Evolutionary conservation across 2,888 invertebrate genomes (phyloP).

Genomic region (Agriopis aurantiaria): DNA sequence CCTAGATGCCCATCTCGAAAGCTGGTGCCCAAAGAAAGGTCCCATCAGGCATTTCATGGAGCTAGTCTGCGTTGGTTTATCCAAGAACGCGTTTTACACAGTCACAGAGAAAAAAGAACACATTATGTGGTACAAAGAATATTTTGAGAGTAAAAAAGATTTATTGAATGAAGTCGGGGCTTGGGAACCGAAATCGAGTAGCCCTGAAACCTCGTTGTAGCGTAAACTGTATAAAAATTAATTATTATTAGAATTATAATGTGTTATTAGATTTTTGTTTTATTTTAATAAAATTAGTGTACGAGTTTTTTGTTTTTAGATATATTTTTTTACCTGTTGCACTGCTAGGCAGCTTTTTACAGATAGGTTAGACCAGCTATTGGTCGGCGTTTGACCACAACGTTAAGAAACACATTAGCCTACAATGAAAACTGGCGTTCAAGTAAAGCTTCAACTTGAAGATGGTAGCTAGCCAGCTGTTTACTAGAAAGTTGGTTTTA

Average conservation of each 20-base stretch:
- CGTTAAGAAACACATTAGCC: too few species aligned
- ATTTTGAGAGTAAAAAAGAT: constrained; percentile 93
- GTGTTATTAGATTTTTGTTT: constrained; percentile 44
- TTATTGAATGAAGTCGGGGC: constrained; percentile 89
- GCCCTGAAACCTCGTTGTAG: constrained; percentile 54
- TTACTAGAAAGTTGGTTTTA: too few species aligned
- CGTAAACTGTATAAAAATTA: constrained; percentile 13
- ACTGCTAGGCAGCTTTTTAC: too few species aligned
- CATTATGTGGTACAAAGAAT: constrained; percentile 96
- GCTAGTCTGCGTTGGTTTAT: constrained; percentile 95
- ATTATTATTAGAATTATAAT: constrained; percentile 38
- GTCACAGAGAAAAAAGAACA: constrained; percentile 95
- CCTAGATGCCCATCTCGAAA: constrained; percentile 93
- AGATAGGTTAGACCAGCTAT: too few species aligned
- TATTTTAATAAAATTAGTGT: constrained; percentile 34
- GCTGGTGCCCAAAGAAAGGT: constrained; percentile 96
- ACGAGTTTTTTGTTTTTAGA: too few species aligned
- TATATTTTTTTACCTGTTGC: too few species aligned
- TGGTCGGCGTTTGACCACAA: too few species aligned
- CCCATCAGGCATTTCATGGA: constrained; percentile 99
- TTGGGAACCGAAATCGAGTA: constrained; percentile 66
- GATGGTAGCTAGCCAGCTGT: too few species aligned
- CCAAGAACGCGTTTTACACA: constrained; percentile 97
- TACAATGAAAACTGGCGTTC: too few species aligned
- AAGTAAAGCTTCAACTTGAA: too few species aligned